Conservation (phyloP, 2,113 vertebrate species). For the Phylloscopus trochilus region DNA sequence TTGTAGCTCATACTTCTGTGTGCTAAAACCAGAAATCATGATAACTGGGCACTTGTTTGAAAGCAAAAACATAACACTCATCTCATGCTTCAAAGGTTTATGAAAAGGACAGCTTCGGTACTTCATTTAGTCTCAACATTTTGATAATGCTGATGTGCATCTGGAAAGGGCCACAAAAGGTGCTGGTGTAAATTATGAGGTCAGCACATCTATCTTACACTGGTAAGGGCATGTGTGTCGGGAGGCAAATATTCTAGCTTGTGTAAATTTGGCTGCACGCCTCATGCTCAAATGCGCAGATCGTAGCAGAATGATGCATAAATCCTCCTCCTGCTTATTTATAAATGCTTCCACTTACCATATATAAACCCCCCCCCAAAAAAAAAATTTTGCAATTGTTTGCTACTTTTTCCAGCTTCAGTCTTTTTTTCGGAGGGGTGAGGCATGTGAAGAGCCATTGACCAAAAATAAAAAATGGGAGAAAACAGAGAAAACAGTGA, state of each 20-base stretch:
- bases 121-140: not conserved
- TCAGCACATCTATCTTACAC: not conserved
- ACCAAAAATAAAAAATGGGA: not conserved
- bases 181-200: not conserved
- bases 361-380: no score
- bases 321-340: not conserved
- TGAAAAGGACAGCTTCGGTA: not conserved
- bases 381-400: not conserved
- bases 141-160: not conserved
- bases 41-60: not conserved
- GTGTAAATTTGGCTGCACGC: not conserved
- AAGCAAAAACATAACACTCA: not conserved
- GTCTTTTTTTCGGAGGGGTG: not conserved
- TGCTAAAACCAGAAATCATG: not conserved
- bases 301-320: not conserved
- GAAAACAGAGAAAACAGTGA: not conserved
- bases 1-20: not conserved
- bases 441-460: not conserved
- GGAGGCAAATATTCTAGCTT: not conserved
- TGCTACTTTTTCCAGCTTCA: not conserved
- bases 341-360: constrained; percentile 21
- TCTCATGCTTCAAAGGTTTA: not conserved
- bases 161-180: not conserved
- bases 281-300: not conserved
- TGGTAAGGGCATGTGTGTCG: not conserved